Percentiles rank a stretch among this genome's conserved stretches.
phyloP scores from a whole-genome alignment of 64 coral and sea anemone genomes.

The Pocillopora verrucosa region DNA sequence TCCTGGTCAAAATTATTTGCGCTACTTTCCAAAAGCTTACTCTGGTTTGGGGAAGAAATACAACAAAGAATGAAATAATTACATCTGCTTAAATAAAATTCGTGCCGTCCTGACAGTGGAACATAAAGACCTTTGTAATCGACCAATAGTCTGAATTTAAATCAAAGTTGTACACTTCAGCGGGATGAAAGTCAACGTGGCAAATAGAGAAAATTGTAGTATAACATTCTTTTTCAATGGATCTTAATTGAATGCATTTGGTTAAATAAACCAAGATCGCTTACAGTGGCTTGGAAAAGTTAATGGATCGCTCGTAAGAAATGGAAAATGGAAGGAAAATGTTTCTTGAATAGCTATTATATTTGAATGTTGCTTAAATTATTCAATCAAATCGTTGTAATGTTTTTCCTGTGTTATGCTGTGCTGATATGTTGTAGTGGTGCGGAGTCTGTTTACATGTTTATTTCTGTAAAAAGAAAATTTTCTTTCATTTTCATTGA shows the following conservation, averaged over 20 bases:
- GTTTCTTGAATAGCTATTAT: neutral
- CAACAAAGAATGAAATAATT: neutral
- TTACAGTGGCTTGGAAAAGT: neutral
- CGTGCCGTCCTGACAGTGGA: neutral
- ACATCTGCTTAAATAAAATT: neutral
- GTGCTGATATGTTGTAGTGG: neutral
- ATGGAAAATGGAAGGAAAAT: neutral
- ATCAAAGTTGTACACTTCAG: conserved; percentile 34
- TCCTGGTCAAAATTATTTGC: neutral
- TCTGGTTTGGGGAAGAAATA: neutral
- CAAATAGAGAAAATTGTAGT: neutral
- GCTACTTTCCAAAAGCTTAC: neutral
- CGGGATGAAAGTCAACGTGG: conserved; percentile 44
- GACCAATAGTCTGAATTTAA: conserved; percentile 19
- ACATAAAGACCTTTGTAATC: neutral
- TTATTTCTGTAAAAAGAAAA: too few relatives aligned
- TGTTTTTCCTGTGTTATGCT: neutral
- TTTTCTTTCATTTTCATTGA: too few relatives aligned
- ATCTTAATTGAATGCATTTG: neutral
- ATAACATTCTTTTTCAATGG: neutral
- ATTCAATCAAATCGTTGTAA: neutral
- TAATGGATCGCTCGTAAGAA: neutral
- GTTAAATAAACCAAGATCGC: neutral
- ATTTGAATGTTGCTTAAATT: conserved; percentile 32
- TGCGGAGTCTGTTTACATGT: neutral